A percentile compares a stretch with the other conserved stretches of the same genome.
These are phyloP conservation scores for Todiramphus chloris DNA, from an alignment of 2,113 vertebrate species.

Conservation along the genomic window DNA sequence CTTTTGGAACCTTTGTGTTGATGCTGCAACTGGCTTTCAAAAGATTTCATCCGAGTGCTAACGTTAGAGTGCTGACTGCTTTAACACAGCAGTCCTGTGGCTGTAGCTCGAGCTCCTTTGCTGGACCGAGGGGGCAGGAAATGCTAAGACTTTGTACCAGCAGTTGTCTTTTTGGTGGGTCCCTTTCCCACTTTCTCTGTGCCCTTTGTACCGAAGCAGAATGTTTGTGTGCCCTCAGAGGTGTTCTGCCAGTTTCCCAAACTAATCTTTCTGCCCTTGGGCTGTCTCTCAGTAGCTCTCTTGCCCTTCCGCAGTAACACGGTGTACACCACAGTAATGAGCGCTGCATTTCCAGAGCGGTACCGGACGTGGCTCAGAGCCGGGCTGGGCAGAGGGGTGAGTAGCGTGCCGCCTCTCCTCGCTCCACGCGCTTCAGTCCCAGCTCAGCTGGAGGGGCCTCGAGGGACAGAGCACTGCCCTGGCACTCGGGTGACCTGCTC, in stretches of 20 bases:
- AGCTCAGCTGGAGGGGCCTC: neutral
- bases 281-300: neutral
- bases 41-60: neutral
- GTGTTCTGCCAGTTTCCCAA: neutral
- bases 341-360: conserved; percentile 63
- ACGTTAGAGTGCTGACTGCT: neutral
- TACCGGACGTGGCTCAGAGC: conserved; percentile 71
- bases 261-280: neutral
- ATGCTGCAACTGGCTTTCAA: neutral
- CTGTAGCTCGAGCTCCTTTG: neutral
- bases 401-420: neutral
- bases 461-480: neutral
- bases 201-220: neutral
- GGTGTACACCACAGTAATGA: conserved; percentile 81
- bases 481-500: neutral
- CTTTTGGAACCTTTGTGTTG: neutral
- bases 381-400: neutral
- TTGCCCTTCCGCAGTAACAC: conserved; percentile 61
- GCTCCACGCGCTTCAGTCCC: neutral
- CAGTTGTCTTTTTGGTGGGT: neutral
- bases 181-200: neutral
- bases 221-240: neutral
- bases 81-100: neutral
- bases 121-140: neutral
- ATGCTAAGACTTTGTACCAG: neutral